Evolutionary conservation across 2,113 vertebrate species (phyloP).

Genomic region (Hassar affinis): DNA sequence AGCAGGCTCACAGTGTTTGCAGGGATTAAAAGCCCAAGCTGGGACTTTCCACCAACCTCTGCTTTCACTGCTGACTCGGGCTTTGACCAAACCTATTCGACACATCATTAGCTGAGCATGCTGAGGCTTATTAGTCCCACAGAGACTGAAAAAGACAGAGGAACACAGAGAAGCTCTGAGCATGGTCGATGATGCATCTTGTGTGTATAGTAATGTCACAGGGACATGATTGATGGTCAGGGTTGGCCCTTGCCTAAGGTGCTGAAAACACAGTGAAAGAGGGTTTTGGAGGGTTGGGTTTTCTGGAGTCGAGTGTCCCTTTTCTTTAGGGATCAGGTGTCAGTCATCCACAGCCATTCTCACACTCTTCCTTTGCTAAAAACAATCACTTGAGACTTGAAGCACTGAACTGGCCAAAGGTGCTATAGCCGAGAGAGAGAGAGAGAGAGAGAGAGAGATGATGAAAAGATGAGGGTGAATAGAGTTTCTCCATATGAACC

Average conservation of each 20-base stretch:
- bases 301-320: constrained; percentile 42
- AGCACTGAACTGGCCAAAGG: constrained; percentile 45
- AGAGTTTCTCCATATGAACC: constrained; percentile 2
- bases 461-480: constrained; percentile 45
- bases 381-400: constrained; percentile 65
- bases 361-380: constrained; percentile 63
- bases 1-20: constrained; percentile 63
- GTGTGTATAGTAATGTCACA: constrained; percentile 40
- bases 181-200: constrained; percentile 34
- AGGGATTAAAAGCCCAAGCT: constrained; percentile 59
- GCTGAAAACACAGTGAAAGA: constrained; percentile 33
- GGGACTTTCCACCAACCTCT: constrained; percentile 73
- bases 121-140: constrained; percentile 55
- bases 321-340: constrained; percentile 61
- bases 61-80: constrained; percentile 55
- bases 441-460: constrained; percentile 55
- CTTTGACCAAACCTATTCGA: constrained; percentile 54
- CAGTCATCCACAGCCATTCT: constrained; percentile 62
- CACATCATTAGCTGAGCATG: constrained; percentile 55
- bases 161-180: constrained; percentile 28
- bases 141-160: constrained; percentile 31
- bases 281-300: constrained; percentile 22
- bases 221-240: constrained; percentile 42
- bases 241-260: constrained; percentile 32
- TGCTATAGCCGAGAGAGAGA: constrained; percentile 2